Conservation (phyloP, 2,797 vertebrate species). For the Urocyon cinereoargenteus region DNA sequence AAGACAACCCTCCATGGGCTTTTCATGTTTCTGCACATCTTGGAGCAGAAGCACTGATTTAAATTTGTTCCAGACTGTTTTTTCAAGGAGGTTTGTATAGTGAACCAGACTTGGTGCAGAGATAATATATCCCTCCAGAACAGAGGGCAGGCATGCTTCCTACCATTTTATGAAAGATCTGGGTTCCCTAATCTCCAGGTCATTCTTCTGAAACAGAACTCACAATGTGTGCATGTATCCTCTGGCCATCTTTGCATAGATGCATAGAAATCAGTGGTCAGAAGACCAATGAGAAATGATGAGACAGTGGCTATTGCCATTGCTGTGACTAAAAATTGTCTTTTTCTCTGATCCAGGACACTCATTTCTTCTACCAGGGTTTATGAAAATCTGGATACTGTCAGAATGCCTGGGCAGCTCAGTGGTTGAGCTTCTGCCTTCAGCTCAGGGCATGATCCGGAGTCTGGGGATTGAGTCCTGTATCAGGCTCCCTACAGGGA, state of each 20-base stretch:
- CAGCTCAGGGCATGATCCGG: no score
- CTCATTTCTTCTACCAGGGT: neutral
- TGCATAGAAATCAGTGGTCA: neutral
- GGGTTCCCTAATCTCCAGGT: neutral
- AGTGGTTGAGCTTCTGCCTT: no score
- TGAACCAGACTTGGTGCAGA: neutral
- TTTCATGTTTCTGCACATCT: neutral
- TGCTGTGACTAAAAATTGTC: neutral
- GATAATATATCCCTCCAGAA: neutral
- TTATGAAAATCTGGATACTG: neutral
- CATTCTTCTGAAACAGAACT: neutral
- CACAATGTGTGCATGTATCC: neutral
- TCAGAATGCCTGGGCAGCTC: neutral
- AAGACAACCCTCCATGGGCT: neutral
- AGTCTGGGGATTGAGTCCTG: no score
- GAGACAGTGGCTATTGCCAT: neutral
- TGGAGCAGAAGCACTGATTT: neutral
- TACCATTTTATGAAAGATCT: neutral
- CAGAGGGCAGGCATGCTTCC: neutral
- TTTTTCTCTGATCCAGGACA: neutral
- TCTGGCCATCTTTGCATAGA: neutral
- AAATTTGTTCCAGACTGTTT: neutral
- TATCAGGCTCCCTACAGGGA: no score
- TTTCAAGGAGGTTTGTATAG: neutral
- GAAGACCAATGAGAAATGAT: neutral